Base-by-base conservation (phyloP, 37 sponge, comb jelly and placozoan species). In the Lycopodina hypogea region DNA sequence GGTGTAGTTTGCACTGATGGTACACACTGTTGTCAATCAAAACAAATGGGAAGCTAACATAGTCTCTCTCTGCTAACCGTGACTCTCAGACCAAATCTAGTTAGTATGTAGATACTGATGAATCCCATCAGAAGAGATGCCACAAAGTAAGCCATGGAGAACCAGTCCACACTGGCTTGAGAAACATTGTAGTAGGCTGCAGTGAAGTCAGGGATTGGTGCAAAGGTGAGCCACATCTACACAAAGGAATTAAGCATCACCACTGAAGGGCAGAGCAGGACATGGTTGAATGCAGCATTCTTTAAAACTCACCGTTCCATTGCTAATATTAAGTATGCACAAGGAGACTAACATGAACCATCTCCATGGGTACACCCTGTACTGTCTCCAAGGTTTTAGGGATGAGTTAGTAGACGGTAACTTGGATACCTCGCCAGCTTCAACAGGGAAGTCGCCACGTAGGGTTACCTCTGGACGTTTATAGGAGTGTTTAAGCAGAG, bases 161-260 rank as follows among this genome's bases (percentile, higher is more conserved):
- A 84, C 82, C 78, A 84, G 83, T 92, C 87, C 22, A 95, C 88
- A 19, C 76, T 74, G 12, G 18, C 29, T 6, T 70, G 11, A 37
- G 84, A 51, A 21, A 95, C 59, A 3, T 53, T 9, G 41, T 89
- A 95, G 61, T 78, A 95, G 2, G 18, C 9, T 8, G 79, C 75
- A 3, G 90, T 66, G 17, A 35, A 66, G 45, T 64, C 60, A 2
- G 90, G 88, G 23, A 95, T 72, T 28, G 96, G 76, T 26, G 93
- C 79, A 69, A 75, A 95, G 30, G 90, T 87, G 63, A 95, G 57
- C 93, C 93, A 92, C 83, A 87, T 83, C 94, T 93, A 72, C 8
- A 67, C 28, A 82, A 23, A n/a, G 68, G 14, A 59, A 59, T 4
- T 59, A 4, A 23, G 4, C 60, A 23, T 59, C 18, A 23, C 7